Conservation (phyloP, 2,888 invertebrate species). For the Drosophila paracracens region DNA sequence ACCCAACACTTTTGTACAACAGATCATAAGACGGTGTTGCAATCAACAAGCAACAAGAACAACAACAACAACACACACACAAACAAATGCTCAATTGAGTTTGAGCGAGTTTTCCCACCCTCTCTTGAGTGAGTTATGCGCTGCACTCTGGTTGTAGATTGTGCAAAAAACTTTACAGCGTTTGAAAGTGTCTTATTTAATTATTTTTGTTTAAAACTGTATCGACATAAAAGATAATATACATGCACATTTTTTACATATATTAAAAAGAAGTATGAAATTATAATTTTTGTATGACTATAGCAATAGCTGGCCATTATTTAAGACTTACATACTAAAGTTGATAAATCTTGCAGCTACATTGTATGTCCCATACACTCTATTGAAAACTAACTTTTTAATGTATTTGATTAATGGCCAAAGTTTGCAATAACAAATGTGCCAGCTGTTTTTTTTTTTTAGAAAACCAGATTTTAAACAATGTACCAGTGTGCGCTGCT, state of each 20-base stretch:
- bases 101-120: conserved; percentile 64
- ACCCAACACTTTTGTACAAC: conserved; percentile 58
- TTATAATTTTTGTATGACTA: not conserved
- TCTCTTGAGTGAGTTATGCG: conserved; percentile 57
- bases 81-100: conserved; percentile 42
- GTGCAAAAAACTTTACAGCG: not conserved
- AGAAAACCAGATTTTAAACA: not conserved
- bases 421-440: conserved; percentile 1
- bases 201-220: not conserved
- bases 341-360: not conserved
- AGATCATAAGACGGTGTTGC: conserved; percentile 49
- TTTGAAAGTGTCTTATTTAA: not conserved
- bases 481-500: conserved; percentile 56
- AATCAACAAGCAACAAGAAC: conserved; percentile 42
- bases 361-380: not conserved
- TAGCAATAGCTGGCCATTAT: not conserved
- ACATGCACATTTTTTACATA: not conserved
- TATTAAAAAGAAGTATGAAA: not conserved
- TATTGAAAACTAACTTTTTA: not conserved
- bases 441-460: conserved; percentile 20
- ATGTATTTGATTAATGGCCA: not conserved
- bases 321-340: not conserved
- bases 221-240: not conserved
- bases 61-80: conserved; percentile 15
- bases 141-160: conserved; percentile 31